Base-by-base conservation (phyloP, 2,113 vertebrate species). In the Cavia aperea region DNA sequence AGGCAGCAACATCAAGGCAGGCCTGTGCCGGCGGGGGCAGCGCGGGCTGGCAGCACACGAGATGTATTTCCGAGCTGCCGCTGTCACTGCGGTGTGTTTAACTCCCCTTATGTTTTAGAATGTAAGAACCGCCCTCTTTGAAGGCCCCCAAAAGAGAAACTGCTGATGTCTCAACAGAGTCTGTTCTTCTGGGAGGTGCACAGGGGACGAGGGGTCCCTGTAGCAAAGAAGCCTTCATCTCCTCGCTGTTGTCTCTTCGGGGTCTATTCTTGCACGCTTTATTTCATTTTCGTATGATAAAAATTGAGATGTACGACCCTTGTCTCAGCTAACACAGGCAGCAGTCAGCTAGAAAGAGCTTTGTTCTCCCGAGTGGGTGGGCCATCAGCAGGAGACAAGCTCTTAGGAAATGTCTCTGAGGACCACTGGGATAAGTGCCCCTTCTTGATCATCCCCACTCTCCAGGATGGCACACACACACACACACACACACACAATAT, bases 231-330 rank as follows among this genome's bases (percentile, higher is more conserved):
- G 36, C 18, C 24, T 68, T 90, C 78, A 24, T 86, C 60, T 58
- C 79, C 70, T 72, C 68, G 5, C 73, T 46, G 36, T 39, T 78
- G 85, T 82, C 95, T 94, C 90, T 85, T 77, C 18, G 3, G 60
- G 88, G 84, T 81, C 89, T 87, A 46, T 66, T 58, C 81, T 70
- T 13, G 49, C 72, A 56, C 95, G 73, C 81, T 93, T 94, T 89
- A 90, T 91, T 95, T 96, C 96, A 95, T 95, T 96, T 96, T 94
- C 92, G 79, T 93, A 94, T 93, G 95, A 94, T 95, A 96, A 95
- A 96, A 97, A 97, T 95, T 96, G 96, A 97, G 96, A 96, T 82
- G 95, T 96, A 96, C 95, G 94, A 91, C 93, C 65, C 92, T 89
- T 82, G 93, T 96, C 95, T 95, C 92, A 3, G 87, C 83, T 89